A percentile compares a stretch with the other conserved stretches of the same genome.
Evolutionary conservation across 1,140 invertebrate genomes (phyloP).

Genomic region (Nomia melanderi): DNA sequence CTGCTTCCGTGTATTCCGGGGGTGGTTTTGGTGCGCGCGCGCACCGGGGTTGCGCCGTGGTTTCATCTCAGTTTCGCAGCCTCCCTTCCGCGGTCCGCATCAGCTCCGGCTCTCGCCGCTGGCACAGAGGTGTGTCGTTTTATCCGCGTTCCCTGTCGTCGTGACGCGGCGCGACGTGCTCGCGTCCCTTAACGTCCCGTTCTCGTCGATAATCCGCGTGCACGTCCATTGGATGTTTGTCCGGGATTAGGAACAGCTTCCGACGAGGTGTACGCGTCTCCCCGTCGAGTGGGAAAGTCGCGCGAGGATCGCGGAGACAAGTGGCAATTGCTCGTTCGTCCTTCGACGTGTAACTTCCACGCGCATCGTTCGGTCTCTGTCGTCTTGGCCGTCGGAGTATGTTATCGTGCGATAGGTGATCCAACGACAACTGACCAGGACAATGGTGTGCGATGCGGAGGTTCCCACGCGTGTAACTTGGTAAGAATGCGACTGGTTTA

Average conservation of each 20-base stretch:
- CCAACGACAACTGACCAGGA: constrained; percentile 10
- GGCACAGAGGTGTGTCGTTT: constrained; percentile 69
- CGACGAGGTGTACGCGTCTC: too few species aligned
- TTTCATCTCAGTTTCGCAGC: constrained; percentile 80
- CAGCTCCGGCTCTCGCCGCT: constrained; percentile 54
- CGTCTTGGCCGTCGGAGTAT: not conserved
- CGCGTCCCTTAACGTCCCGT: not conserved
- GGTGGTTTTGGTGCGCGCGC: constrained; percentile 71
- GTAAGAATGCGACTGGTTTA: constrained; percentile 25
- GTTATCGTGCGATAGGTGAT: constrained; percentile 35
- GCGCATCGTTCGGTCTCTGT: not conserved
- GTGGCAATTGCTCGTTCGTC: not conserved
- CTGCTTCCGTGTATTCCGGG: constrained; percentile 66
- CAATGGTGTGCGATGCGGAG: constrained; percentile 40
- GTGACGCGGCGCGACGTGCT: not conserved
- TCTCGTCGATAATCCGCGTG: not conserved
- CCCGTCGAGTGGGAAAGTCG: not conserved
- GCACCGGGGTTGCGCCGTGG: constrained; percentile 71
- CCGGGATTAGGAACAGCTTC: too few species aligned
- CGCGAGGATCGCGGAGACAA: not conserved
- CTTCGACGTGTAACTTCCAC: not conserved
- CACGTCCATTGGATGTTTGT: too few species aligned
- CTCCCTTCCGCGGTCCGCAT: constrained; percentile 77
- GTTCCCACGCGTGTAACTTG: constrained; percentile 39
- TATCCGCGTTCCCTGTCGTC: constrained; percentile 53